phyloP scores from a whole-genome alignment of 2,113 vertebrate genomes.

The Pica pica region DNA sequence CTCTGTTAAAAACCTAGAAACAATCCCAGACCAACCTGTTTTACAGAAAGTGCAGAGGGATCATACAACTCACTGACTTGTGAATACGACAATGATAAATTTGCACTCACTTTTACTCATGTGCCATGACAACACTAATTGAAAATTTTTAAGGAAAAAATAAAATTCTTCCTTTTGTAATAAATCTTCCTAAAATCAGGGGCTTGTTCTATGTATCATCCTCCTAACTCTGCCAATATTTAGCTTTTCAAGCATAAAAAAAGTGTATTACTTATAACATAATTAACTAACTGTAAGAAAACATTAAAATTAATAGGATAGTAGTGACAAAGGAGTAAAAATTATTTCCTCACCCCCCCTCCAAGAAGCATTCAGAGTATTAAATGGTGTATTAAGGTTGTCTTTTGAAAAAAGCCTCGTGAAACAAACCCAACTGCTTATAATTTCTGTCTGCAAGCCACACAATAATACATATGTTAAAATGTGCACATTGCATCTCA shows the following conservation, averaged over 20 bases:
- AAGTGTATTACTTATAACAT: not conserved
- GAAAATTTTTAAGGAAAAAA: not conserved
- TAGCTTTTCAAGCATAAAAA: not conserved
- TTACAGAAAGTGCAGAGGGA: not conserved
- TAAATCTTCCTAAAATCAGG: not conserved
- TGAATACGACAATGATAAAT: not conserved
- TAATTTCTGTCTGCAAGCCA: not conserved
- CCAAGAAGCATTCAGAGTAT: not conserved
- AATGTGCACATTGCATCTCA: not conserved
- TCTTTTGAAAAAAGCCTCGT: not conserved
- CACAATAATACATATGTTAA: conserved; percentile 61
- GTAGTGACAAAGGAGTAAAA: not conserved
- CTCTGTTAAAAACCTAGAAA: not conserved
- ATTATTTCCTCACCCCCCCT: fast-evolving
- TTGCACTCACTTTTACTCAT: not conserved
- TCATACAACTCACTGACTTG: not conserved
- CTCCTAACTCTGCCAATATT: not conserved
- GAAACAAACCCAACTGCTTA: not conserved
- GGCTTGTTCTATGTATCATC: not conserved
- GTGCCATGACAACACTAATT: not conserved
- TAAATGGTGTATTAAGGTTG: not conserved
- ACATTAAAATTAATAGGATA: not conserved
- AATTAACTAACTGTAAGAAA: not conserved
- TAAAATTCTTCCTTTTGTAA: not conserved
- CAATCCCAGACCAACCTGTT: not conserved